Conservation (phyloP, 2,888 invertebrate genomes). For the Synergus umbraculus region DNA sequence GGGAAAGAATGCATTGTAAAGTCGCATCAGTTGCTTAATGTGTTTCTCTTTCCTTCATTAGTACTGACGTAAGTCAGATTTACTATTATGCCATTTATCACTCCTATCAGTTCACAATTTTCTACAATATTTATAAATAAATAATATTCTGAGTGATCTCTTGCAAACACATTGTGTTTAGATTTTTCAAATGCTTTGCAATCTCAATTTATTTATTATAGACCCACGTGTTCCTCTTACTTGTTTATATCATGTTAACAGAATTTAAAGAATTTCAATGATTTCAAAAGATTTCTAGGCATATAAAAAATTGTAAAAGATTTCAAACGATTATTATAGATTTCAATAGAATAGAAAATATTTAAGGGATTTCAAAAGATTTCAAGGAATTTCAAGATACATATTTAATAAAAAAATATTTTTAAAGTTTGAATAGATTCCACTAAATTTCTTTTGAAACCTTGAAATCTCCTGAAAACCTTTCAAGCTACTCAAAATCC, state of each 20-base stretch:
- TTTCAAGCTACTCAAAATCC: no score
- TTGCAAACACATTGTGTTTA: slow-evolving; percentile 37
- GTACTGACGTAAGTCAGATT: slow-evolving; percentile 53
- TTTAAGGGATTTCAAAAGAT: no score
- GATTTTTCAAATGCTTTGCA: slow-evolving; percentile 23
- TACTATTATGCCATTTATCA: slow-evolving; percentile 50
- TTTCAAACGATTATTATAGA: no score
- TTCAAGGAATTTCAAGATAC: no score
- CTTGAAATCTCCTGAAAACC: no score
- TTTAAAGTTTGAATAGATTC: no score
- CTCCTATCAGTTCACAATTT: slow-evolving; percentile 52
- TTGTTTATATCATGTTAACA: background rate
- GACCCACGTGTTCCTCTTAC: background rate
- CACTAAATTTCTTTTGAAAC: no score
- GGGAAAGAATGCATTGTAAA: background rate
- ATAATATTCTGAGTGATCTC: slow-evolving; percentile 51
- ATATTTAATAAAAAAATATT: no score
- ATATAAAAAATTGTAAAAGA: no score
- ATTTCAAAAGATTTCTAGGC: no score
- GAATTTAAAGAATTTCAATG: no score
- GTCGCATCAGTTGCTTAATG: slow-evolving; percentile 48
- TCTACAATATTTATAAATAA: slow-evolving; percentile 53
- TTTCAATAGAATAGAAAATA: no score
- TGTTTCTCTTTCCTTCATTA: slow-evolving; percentile 39
- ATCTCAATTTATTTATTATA: slow-evolving; percentile 6